Percentiles rank a stretch among this genome's conserved stretches.
Evolutionary conservation across 2,888 invertebrate species (phyloP).

Genomic region (Formica aserva): DNA sequence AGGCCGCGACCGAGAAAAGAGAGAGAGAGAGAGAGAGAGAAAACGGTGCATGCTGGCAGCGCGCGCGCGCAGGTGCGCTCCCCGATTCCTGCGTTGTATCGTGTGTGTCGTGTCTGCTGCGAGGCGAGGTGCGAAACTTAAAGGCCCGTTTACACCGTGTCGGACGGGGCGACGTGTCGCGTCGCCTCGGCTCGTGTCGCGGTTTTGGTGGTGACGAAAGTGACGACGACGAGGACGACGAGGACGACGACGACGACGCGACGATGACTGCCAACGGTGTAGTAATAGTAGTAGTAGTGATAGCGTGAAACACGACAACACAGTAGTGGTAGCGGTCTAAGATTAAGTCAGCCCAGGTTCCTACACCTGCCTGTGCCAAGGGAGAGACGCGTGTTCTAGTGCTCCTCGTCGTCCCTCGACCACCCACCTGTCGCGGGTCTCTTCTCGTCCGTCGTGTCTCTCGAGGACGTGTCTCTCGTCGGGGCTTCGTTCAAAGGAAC

Average conservation of each 20-base stretch:
- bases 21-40: slow-evolving; percentile 45
- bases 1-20: slow-evolving; percentile 63
- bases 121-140: slow-evolving; percentile 44
- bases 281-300: slow-evolving; percentile 41
- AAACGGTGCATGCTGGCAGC: slow-evolving; percentile 64
- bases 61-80: slow-evolving; percentile 73
- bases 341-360: slow-evolving; percentile 76
- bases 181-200: slow-evolving; percentile 19
- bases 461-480: slow-evolving; percentile 1
- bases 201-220: slow-evolving; percentile 31
- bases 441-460: slow-evolving; percentile 15
- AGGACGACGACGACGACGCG: not conserved
- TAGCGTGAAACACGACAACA: slow-evolving; percentile 54
- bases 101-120: slow-evolving; percentile 39
- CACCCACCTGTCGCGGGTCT: slow-evolving; percentile 46
- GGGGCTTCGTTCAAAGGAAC: slow-evolving; percentile 22
- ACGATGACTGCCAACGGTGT: slow-evolving; percentile 8
- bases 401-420: slow-evolving; percentile 28
- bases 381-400: not conserved
- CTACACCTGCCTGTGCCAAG: slow-evolving; percentile 28
- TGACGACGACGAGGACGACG: slow-evolving; percentile 7
- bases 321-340: slow-evolving; percentile 70
- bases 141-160: slow-evolving; percentile 64
- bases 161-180: slow-evolving; percentile 24
- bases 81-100: slow-evolving; percentile 54